Evolutionary conservation across 2,113 vertebrate genomes (phyloP).

Genomic region (Takifugu flavidus): DNA sequence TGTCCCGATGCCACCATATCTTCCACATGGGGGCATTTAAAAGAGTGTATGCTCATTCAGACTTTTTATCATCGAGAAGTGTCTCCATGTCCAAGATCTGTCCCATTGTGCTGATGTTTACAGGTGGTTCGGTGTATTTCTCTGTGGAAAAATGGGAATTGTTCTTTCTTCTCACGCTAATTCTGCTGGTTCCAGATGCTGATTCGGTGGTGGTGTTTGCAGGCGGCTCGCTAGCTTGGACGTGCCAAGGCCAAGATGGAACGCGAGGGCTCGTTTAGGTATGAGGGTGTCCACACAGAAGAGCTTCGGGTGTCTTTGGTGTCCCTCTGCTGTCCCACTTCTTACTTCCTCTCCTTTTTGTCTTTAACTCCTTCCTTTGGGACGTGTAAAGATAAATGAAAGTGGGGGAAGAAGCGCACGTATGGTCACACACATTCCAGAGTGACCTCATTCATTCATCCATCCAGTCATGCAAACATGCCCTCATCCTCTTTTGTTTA

Average conservation of each 20-base stretch:
- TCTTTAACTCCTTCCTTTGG: not conserved
- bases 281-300: conserved; percentile 30
- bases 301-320: not conserved
- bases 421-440: conserved; percentile 41
- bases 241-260: conserved; percentile 57
- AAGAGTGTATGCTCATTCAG: too few relatives aligned
- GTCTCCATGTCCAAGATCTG: not conserved
- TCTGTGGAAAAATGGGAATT: too few relatives aligned
- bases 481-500: conserved; percentile 49
- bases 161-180: too few relatives aligned
- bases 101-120: too few relatives aligned
- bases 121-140: too few relatives aligned
- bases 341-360: not conserved
- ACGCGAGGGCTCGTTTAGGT: conserved; percentile 68
- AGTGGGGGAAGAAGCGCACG: conserved; percentile 9
- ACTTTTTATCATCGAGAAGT: not conserved
- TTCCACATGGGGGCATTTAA: too few relatives aligned
- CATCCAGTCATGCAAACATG: conserved; percentile 30
- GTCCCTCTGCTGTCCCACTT: conserved; percentile 2
- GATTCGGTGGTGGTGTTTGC: conserved; percentile 11
- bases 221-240: conserved; percentile 31
- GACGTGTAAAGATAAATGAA: conserved; percentile 26
- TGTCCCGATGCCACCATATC: too few relatives aligned
- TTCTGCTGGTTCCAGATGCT: conserved; percentile 26
- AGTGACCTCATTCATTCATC: conserved; percentile 56